phyloP scores from a whole-genome alignment of 2,113 vertebrate genomes.

The Crotalus horridus region DNA sequence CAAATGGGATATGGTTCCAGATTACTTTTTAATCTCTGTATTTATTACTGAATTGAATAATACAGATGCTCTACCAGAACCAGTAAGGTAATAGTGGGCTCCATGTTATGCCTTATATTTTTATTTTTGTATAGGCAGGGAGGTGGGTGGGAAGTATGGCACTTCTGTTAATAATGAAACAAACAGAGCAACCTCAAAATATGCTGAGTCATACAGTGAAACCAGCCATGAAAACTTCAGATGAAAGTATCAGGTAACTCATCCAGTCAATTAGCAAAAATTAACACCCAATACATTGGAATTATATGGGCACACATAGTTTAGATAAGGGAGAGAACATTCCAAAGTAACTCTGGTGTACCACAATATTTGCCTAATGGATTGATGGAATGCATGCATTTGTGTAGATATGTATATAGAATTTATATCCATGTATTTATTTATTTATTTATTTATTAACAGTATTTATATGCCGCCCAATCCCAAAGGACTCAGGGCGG shows the following conservation, averaged over 20 bases:
- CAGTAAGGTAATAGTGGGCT: neutral
- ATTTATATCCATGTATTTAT: neutral
- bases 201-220: neutral
- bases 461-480: no score
- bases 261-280: neutral
- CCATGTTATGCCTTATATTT: neutral
- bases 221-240: neutral
- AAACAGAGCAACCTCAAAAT: neutral
- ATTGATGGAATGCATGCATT: neutral
- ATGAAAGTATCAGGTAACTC: neutral
- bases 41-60: neutral
- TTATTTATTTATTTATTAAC: no score
- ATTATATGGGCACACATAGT: neutral
- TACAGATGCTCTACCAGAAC: neutral
- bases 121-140: neutral
- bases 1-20: neutral
- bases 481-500: no score
- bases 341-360: neutral
- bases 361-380: neutral
- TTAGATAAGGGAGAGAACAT: neutral
- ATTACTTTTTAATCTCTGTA: neutral
- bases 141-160: neutral
- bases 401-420: neutral
- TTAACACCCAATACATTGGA: neutral
- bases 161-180: neutral